Evolutionary conservation across 2,113 vertebrate species (phyloP).

Genomic region (Dromas ardeola): DNA sequence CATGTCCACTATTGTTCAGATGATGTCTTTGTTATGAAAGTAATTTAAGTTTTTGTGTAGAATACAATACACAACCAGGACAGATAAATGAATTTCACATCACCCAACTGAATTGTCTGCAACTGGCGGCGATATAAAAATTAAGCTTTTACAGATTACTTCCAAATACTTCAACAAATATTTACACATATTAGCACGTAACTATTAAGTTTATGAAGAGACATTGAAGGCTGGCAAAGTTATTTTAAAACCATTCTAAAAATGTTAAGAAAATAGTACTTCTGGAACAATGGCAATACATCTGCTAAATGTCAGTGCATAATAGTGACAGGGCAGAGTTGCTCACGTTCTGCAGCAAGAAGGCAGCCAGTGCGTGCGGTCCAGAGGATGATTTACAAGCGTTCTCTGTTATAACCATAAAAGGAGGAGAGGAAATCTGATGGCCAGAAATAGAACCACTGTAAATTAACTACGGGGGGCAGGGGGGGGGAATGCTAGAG

Average conservation of each 20-base stretch:
- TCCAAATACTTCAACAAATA: neutral
- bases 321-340: neutral
- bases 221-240: neutral
- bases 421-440: constrained; percentile 61
- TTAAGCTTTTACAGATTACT: neutral
- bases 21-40: constrained; percentile 43
- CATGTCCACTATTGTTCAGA: constrained; percentile 30
- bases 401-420: constrained; percentile 14
- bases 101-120: neutral
- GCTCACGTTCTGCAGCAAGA: constrained; percentile 26
- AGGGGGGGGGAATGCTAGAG: neutral
- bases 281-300: constrained; percentile 13
- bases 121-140: neutral
- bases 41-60: constrained; percentile 42
- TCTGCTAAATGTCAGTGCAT: neutral
- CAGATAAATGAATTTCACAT: constrained; percentile 21
- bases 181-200: neutral
- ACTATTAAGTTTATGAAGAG: neutral
- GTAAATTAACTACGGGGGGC: neutral
- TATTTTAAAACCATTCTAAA: neutral
- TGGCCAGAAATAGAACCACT: constrained; percentile 35
- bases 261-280: neutral
- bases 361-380: neutral
- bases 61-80: neutral
- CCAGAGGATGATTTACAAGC: constrained; percentile 23